Conservation (phyloP, 1,140 invertebrate genomes). For the Platyura marginata region DNA sequence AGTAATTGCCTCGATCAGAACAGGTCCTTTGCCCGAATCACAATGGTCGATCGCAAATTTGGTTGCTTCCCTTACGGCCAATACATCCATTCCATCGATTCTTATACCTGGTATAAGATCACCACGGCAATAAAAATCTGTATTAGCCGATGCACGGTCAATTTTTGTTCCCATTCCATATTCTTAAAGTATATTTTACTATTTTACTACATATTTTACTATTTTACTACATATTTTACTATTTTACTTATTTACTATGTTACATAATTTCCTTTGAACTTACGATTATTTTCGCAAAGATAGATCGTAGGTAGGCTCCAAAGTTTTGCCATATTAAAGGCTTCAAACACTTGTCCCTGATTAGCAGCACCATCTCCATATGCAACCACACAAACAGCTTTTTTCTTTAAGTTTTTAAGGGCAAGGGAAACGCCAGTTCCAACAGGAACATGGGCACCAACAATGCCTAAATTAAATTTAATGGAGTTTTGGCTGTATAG, state of each 20-base stretch:
- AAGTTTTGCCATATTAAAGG: constrained; percentile 18
- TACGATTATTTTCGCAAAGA: constrained; percentile 56
- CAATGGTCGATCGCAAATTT: constrained; percentile 59
- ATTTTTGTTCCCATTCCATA: constrained; percentile 82
- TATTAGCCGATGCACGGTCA: constrained; percentile 52
- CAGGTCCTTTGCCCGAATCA: constrained; percentile 58
- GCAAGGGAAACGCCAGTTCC: constrained; percentile 49
- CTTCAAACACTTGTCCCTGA: constrained; percentile 31
- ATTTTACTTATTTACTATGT: too few species aligned
- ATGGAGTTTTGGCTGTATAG: too few species aligned
- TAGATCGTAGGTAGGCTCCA: constrained; percentile 48
- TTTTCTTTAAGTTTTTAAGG: constrained; percentile 36
- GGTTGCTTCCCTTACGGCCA: constrained; percentile 77
- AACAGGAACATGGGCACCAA: constrained; percentile 44
- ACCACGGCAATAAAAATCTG: constrained; percentile 69
- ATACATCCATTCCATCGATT: constrained; percentile 81
- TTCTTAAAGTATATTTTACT: constrained; percentile 49
- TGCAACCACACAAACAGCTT: constrained; percentile 40
- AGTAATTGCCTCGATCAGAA: constrained; percentile 69
- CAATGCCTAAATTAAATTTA: too few species aligned
- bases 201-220: too few species aligned
- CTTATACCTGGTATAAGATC: constrained; percentile 42
- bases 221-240: too few species aligned
- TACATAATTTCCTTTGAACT: too few species aligned
- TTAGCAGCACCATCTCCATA: constrained; percentile 66